These are phyloP conservation scores for Heliconius charithonia DNA, from an alignment of 2,888 invertebrate genomes.

Conservation along the genomic window DNA sequence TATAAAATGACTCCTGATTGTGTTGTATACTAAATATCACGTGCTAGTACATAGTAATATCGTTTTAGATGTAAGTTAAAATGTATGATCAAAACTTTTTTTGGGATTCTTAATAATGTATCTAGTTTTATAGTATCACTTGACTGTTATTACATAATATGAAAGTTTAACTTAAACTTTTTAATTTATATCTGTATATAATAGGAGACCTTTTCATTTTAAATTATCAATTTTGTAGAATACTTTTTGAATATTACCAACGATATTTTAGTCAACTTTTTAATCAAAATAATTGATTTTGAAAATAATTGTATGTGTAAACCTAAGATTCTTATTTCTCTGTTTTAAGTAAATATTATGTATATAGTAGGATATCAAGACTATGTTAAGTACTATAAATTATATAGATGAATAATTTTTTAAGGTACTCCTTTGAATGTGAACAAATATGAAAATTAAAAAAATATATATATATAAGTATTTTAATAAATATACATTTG, in stretches of 20 bases:
- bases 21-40: not conserved
- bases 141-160: conserved; percentile 1
- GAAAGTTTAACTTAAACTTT: not conserved
- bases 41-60: not conserved
- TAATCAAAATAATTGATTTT: not conserved
- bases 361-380: not conserved
- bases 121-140: too few relatives aligned
- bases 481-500: too few relatives aligned
- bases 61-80: not conserved
- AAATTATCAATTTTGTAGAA: not conserved
- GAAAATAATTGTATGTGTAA: not conserved
- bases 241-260: not conserved
- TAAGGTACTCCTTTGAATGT: too few relatives aligned
- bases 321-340: not conserved
- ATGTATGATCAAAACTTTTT: not conserved
- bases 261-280: not conserved
- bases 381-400: not conserved
- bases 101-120: not conserved
- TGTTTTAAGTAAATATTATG: not conserved
- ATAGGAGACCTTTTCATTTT: conserved; percentile 4
- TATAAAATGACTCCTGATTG: not conserved
- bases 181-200: not conserved
- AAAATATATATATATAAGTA: too few relatives aligned
- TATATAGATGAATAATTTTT: not conserved
- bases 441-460: too few relatives aligned